These are phyloP conservation scores for Antennarius maculatus DNA, from an alignment of 2,797 vertebrate species.

Conservation along the genomic window DNA sequence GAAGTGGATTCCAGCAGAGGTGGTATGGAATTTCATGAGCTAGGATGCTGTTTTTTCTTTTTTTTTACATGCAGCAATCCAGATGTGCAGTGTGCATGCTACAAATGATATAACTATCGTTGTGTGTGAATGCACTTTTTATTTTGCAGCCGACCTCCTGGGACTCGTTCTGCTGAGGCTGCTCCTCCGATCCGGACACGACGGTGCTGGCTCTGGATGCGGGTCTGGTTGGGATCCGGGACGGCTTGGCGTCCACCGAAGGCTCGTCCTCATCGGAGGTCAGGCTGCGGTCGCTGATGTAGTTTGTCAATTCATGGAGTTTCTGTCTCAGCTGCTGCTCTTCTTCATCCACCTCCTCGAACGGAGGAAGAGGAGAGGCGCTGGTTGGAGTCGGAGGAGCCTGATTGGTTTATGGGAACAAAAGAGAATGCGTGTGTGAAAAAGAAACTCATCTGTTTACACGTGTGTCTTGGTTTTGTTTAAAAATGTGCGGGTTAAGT, in stretches of 20 bases:
- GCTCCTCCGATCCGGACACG: conserved; percentile 36
- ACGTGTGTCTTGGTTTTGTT: not conserved
- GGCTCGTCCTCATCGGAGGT: conserved; percentile 84
- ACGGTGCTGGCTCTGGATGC: conserved; percentile 41
- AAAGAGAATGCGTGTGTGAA: not conserved
- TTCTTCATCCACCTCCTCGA: conserved; percentile 74
- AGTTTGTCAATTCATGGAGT: conserved; percentile 85
- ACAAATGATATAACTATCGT: conserved; percentile 5
- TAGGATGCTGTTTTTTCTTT: not conserved
- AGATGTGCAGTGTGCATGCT: conserved; percentile 42
- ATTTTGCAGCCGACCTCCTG: conserved; percentile 50
- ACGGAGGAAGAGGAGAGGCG: conserved; percentile 44
- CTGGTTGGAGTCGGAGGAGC: conserved; percentile 36
- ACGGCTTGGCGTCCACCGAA: conserved; percentile 23
- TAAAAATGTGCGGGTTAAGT: not conserved
- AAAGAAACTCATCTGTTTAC: not conserved
- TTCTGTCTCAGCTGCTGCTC: conserved; percentile 86
- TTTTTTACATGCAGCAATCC: conserved; percentile 10
- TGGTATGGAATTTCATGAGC: conserved; percentile 35
- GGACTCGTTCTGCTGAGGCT: conserved; percentile 11
- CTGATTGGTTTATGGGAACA: conserved; percentile 23
- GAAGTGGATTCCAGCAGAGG: conserved; percentile 34
- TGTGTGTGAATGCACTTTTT: not conserved
- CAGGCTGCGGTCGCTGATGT: conserved; percentile 85
- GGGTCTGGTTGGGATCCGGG: conserved; percentile 46